Evolutionary conservation across 2,113 vertebrate species (phyloP), one percentile per base, ranked within the genome.

Genomic region (Aphyosemion australe): DNA sequence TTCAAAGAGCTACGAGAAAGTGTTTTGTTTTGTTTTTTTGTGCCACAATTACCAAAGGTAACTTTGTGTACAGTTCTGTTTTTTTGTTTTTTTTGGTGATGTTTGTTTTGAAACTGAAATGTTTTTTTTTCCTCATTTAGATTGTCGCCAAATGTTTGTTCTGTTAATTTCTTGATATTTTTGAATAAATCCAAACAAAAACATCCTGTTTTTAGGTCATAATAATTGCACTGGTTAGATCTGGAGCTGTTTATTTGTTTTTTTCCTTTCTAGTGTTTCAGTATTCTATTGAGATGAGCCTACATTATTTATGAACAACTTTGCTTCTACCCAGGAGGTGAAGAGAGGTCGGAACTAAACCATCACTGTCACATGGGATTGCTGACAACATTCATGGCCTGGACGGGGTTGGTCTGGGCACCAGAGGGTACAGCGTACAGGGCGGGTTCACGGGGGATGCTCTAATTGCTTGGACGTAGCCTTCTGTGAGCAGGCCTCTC

Each of bases 31-130:
- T 83, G 94, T 94, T 93, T 96, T 94, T 93, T 94, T 90, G 95
- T 96, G 95, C 95, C 95, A 96, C 82, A 93, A 92, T 95, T 96
- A 94, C 94, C 94, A 95, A 96, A 96, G 95, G 95, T 94, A 94
- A 95, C 94, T 93, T 94, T 94, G 93, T 95, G 94, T 98, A 94
- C 94, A 93, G 94, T 95, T 95, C n/a, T n/a, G n/a, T n/a, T n/a
- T n/a, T n/a, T n/a, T n/a, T n/a, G n/a, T n/a, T n/a, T n/a, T n/a
- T n/a, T n/a, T 26, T 26, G 26, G 26, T 37, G 37, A 12, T 12
- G 4, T 16, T 39, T 20, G 2, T 41, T 96, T 94, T 94, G 97
- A 92, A 47, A 93, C 95, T 95, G 95, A 96, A 89, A 94, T 95
- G 90, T 91, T 94, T 20, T 69, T 37, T 69, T 72, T 42, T 42